These are phyloP conservation scores for Sitta carolinensis DNA, from an alignment of 2,797 vertebrate genomes.

Conservation along the genomic window DNA sequence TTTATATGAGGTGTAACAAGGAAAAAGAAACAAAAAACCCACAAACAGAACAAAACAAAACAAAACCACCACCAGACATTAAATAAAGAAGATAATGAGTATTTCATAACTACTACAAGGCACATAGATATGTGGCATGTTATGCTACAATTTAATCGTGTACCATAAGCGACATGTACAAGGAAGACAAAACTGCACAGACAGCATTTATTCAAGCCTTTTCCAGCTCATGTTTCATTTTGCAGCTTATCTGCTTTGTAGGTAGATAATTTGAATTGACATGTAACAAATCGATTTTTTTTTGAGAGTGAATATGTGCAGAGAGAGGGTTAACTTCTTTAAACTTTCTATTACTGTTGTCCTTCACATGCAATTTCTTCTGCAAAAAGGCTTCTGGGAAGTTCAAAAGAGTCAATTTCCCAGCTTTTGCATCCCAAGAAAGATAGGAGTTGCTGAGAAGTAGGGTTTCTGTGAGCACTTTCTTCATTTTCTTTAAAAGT, in stretches of 20 bases:
- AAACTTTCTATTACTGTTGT: not conserved
- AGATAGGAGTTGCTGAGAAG: not conserved
- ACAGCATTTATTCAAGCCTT: not conserved
- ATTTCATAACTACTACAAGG: not conserved
- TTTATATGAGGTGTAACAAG: not conserved
- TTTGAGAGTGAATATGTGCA: not conserved
- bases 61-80: not conserved
- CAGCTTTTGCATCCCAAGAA: not conserved
- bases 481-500: not conserved
- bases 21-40: not conserved
- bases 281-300: not conserved
- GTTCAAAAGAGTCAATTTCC: not conserved
- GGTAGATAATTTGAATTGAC: not conserved
- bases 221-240: not conserved
- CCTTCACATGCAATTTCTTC: not conserved
- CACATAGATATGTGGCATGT: not conserved
- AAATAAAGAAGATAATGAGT: not conserved
- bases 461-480: not conserved
- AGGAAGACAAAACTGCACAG: not conserved
- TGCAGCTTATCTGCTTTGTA: not conserved
- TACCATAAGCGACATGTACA: not conserved
- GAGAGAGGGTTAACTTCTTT: not conserved
- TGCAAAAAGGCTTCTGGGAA: not conserved
- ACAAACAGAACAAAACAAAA: not conserved
- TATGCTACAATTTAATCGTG: not conserved